Evolutionary conservation across 2,888 invertebrate species (phyloP), one percentile per base, ranked within the genome.

Genomic region (Andrena trimmerana): DNA sequence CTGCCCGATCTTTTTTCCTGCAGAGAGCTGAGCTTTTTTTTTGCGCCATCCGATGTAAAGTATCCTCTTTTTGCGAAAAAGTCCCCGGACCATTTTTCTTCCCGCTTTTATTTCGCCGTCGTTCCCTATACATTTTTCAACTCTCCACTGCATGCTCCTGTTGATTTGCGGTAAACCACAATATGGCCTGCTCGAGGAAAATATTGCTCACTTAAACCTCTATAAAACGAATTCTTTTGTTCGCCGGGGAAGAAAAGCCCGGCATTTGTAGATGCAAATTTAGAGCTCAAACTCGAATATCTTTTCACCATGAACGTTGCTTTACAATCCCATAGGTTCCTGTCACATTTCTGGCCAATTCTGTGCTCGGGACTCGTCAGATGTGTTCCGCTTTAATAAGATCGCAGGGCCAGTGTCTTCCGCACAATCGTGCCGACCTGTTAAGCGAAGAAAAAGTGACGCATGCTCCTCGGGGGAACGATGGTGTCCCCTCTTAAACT

Each of bases 111-210:
- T 65, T 63, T 48, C 42, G 29, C 63, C 65, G 36, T 36, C 62
- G 42, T 57, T 70, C 27, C 50, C 57, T 57, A 66, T 73, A 69
- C 62, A 78, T 73, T 78, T 73, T 73, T 81, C 73, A 69, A 78
- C 68, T 54, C 73, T 52, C 16, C 63, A 13, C 10, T 42, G 27
- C 68, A 57, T 52, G 50, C 63, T 60, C 68, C 52, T 69, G 81
- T 78, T 81, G 81, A 81, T 81, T 81, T 69, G 81, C 79, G 72
- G 81, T 59, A 20, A 73, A 69, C 78, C 79, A 52, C 65, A 60
- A 69, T 81, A 78, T 50, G 68, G 52, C n/a, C 36, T 7, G 62
- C 16, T 29, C 59, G 42, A 33, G 31, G 31, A 54, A 81, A 81
- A 78, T 78, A 78, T 57, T 50, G 65, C 42, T 59, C 68, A 20